phyloP scores from a whole-genome alignment of 2,888 invertebrate species.

The Vesta saturnalis region DNA sequence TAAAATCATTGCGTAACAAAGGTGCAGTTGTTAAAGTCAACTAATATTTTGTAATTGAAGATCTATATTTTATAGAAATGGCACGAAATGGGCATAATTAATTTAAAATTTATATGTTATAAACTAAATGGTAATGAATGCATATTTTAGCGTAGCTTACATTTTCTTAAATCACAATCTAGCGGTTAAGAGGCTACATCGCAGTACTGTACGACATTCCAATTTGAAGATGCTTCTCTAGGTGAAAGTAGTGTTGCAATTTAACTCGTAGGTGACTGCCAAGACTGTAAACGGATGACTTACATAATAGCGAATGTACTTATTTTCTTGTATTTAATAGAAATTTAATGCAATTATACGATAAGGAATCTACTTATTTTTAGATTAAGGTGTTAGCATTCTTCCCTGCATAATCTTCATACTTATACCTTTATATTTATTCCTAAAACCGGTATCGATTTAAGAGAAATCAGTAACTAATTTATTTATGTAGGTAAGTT shows the following conservation, averaged over 20 bases:
- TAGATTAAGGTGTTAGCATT: not conserved
- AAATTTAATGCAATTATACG: not conserved
- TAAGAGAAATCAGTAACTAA: constrained; percentile 24
- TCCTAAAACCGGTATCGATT: constrained; percentile 13
- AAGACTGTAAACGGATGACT: constrained; percentile 27
- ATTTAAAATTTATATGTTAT: no score
- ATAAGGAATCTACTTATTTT: no score
- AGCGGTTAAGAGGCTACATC: constrained; percentile 21
- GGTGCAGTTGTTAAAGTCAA: no score
- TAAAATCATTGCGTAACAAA: no score
- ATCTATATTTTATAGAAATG: no score
- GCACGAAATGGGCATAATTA: no score
- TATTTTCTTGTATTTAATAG: constrained; percentile 15
- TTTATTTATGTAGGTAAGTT: constrained; percentile 24
- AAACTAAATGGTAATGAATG: no score
- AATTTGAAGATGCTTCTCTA: constrained; percentile 57
- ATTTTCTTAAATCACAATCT: constrained; percentile 10
- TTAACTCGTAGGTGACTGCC: constrained; percentile 52
- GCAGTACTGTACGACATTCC: constrained; percentile 51
- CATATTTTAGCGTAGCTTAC: not conserved
- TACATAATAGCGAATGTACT: constrained; percentile 25
- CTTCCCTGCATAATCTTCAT: not conserved
- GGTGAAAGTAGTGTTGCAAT: constrained; percentile 61
- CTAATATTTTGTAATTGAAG: no score
- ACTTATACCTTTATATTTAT: no score